phyloP scores from a whole-genome alignment of 1,140 invertebrate species.

The Thrips palmi region DNA sequence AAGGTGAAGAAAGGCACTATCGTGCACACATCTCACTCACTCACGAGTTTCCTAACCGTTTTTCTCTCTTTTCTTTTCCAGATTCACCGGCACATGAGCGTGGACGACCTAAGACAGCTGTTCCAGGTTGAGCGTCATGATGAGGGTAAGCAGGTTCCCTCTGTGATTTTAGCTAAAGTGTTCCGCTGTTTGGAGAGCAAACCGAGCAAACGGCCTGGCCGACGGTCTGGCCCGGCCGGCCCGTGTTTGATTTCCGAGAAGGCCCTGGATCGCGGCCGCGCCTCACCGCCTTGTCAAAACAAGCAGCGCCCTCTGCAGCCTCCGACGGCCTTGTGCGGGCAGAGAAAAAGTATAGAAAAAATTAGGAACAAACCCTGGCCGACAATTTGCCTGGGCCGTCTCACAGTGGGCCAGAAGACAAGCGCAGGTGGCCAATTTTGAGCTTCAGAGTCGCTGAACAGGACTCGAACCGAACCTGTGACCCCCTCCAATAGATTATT shows the following conservation, averaged over 20 bases:
- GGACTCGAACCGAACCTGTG: no score
- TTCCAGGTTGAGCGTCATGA: slow-evolving; percentile 29
- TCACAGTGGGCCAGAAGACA: no score
- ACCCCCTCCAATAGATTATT: no score
- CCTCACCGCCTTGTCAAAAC: slow-evolving; percentile 1
- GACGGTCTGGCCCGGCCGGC: not conserved
- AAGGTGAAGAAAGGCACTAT: no score
- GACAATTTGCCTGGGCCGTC: no score
- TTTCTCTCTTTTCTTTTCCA: slow-evolving; percentile 15
- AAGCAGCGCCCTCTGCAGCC: not conserved
- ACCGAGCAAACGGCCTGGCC: slow-evolving; percentile 1
- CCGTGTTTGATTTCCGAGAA: slow-evolving; percentile 3
- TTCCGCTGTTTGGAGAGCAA: not conserved
- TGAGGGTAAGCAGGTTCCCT: slow-evolving; percentile 21
- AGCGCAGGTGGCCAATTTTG: no score
- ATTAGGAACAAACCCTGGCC: no score
- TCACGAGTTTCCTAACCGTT: no score
- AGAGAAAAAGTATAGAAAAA: no score
- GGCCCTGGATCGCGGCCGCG: slow-evolving; percentile 6
- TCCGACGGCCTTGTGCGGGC: no score
- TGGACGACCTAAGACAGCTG: slow-evolving; percentile 24
- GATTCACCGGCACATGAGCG: slow-evolving; percentile 27
- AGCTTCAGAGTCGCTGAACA: no score
- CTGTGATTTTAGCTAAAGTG: not conserved
- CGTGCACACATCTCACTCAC: no score